A percentile compares a stretch with the other conserved stretches of the same genome.
Conservation (phyloP, 2,113 vertebrate genomes). For the Sinocyclocheilus anophthalmus region DNA sequence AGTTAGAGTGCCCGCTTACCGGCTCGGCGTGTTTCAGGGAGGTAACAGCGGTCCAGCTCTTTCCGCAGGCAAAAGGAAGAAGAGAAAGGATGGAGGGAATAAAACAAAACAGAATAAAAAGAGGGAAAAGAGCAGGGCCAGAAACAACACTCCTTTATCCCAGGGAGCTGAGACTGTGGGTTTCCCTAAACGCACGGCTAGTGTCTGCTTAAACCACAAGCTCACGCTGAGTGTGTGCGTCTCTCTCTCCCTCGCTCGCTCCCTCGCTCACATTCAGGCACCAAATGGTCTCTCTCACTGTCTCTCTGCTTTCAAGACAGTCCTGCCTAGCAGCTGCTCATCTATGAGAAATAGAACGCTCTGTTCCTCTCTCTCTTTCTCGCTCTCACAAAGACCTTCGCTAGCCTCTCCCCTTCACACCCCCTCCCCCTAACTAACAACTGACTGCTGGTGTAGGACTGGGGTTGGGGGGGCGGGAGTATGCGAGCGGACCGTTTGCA, state of each 20-base stretch:
- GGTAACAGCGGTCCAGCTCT: conserved; percentile 51
- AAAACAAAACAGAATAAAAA: conserved; percentile 50
- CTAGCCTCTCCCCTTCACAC: conserved; percentile 69
- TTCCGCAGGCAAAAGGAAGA: conserved; percentile 60
- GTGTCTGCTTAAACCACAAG: conserved; percentile 50
- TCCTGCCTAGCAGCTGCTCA: conserved; percentile 71
- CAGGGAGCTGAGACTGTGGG: conserved; percentile 71
- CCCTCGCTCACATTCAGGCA: conserved; percentile 26
- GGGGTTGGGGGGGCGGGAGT: conserved; percentile 38
- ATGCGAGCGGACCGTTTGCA: conserved; percentile 46
- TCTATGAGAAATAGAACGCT: conserved; percentile 77
- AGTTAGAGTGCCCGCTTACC: conserved; percentile 69
- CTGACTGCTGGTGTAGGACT: conserved; percentile 71
- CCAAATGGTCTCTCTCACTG: conserved; percentile 47
- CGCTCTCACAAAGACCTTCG: conserved; percentile 63
- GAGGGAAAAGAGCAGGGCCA: conserved; percentile 45
- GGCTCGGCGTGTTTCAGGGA: conserved; percentile 66
- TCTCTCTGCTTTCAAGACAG: conserved; percentile 73
- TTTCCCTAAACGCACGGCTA: conserved; percentile 75
- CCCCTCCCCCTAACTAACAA: conserved; percentile 70
- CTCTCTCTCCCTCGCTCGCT: conserved; percentile 48
- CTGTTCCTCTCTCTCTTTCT: conserved; percentile 64
- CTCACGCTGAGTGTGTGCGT: conserved; percentile 55
- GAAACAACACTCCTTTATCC: conserved; percentile 69
- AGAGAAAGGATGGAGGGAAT: conserved; percentile 55